A percentile compares a stretch with the other conserved stretches of the same genome.
phyloP scores from a whole-genome alignment of 2,113 vertebrate species.

The Bambusicola thoracicus region DNA sequence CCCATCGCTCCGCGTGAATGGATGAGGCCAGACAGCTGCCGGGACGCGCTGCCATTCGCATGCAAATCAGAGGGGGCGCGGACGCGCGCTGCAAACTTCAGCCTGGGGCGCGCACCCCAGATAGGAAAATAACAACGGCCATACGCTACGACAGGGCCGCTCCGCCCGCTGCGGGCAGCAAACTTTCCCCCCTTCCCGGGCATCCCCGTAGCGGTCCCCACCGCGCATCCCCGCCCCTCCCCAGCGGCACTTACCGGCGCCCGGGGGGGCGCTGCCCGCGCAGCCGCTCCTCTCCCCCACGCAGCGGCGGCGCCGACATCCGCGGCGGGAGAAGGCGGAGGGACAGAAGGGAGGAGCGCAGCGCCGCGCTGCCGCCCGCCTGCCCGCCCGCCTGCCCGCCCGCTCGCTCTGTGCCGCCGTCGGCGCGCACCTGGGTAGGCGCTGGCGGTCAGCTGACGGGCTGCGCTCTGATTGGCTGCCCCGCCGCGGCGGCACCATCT shows the following conservation, averaged over 20 bases:
- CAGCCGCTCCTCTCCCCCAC: too few species aligned
- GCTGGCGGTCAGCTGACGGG: conserved; percentile 84
- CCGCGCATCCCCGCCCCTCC: neutral
- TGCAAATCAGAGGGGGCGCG: conserved; percentile 79
- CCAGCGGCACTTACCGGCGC: too few species aligned
- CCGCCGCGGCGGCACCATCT: conserved; percentile 37
- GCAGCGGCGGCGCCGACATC: too few species aligned
- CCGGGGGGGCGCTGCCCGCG: too few species aligned
- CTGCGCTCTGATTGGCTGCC: conserved; percentile 81
- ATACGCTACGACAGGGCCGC: too few species aligned
- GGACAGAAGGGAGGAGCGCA: too few species aligned
- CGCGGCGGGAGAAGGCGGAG: neutral
- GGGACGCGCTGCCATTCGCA: conserved; percentile 83
- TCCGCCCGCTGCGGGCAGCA: neutral
- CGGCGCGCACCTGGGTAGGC: conserved; percentile 54
- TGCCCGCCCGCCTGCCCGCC: neutral
- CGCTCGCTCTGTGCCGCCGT: conserved; percentile 47
- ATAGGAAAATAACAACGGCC: too few species aligned
- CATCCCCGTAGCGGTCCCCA: neutral
- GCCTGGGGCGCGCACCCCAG: too few species aligned
- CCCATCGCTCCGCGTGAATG: conserved; percentile 75
- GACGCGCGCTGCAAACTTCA: too few species aligned
- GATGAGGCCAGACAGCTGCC: conserved; percentile 88
- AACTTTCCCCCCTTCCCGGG: neutral
- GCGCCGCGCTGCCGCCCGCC: neutral